Percentiles rank a stretch among this genome's conserved stretches.
Evolutionary conservation across 2,113 vertebrate genomes (phyloP).

Genomic region (Penelope pileata): DNA sequence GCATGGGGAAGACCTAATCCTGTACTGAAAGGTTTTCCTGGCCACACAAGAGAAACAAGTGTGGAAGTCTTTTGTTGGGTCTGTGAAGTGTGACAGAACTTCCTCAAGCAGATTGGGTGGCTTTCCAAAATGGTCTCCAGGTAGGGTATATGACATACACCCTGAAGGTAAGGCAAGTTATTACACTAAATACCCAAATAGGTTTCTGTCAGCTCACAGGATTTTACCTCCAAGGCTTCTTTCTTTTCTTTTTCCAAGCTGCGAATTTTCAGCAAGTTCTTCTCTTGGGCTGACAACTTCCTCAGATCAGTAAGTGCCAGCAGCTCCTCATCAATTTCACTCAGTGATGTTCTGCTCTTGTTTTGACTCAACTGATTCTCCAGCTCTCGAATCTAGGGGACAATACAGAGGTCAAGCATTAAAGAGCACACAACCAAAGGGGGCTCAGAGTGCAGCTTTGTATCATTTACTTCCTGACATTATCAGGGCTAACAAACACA

Average conservation of each 20-base stretch:
- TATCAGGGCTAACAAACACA: not conserved
- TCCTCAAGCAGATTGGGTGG: not conserved
- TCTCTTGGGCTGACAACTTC: conserved; percentile 80
- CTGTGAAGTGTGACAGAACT: not conserved
- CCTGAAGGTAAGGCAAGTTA: not conserved
- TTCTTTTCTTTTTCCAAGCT: conserved; percentile 87
- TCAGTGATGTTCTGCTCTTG: conserved; percentile 58
- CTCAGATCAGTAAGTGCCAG: conserved; percentile 35
- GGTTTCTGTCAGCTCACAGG: not conserved
- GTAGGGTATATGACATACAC: not conserved
- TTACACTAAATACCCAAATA: not conserved
- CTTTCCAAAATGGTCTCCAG: not conserved
- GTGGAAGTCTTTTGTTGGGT: not conserved
- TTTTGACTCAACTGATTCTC: conserved; percentile 83
- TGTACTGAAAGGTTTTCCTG: not conserved
- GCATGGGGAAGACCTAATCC: not conserved
- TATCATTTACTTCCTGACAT: not conserved
- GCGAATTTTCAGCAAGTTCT: conserved; percentile 84
- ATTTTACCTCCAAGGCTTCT: conserved; percentile 84
- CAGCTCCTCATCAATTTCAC: conserved; percentile 67
- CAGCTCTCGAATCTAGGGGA: conserved; percentile 86
- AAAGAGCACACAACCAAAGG: not conserved
- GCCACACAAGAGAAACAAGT: accelerated
- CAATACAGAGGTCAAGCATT: not conserved
- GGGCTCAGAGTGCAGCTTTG: not conserved